A percentile compares a stretch with the other conserved stretches of the same genome.
Evolutionary conservation across 2,888 invertebrate genomes (phyloP).

Genomic region (Icerya purchasi): DNA sequence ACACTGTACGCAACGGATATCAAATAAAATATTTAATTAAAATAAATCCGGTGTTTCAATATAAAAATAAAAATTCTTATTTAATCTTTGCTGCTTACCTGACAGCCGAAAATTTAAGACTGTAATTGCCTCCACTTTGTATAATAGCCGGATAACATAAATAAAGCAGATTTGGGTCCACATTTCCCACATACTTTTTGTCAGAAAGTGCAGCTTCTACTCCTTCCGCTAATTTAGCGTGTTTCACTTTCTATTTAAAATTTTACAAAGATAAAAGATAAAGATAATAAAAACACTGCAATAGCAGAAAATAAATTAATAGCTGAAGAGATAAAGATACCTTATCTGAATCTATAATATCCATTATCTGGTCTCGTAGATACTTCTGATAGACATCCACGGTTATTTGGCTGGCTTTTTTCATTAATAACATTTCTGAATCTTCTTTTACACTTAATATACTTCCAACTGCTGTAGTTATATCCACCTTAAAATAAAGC

Average conservation of each 20-base stretch:
- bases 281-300: slow-evolving; percentile 2
- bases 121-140: slow-evolving; percentile 95
- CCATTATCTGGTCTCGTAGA: slow-evolving; percentile 92
- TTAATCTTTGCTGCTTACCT: too few species aligned
- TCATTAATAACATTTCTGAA: slow-evolving; percentile 64
- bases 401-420: slow-evolving; percentile 79
- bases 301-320: slow-evolving; percentile 1
- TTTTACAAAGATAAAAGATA: slow-evolving; percentile 6
- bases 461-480: slow-evolving; percentile 62
- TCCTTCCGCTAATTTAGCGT: slow-evolving; percentile 86
- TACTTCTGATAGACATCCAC: slow-evolving; percentile 91
- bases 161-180: slow-evolving; percentile 74
- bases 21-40: too few species aligned
- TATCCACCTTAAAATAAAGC: slow-evolving; percentile 39
- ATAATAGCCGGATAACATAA: slow-evolving; percentile 98
- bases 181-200: slow-evolving; percentile 81
- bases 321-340: too few species aligned
- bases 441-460: slow-evolving; percentile 91
- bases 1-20: too few species aligned
- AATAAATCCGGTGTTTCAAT: too few species aligned
- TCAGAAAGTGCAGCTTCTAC: slow-evolving; percentile 84
- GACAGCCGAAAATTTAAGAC: slow-evolving; percentile 81
- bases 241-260: slow-evolving; percentile 84
- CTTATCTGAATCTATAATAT: slow-evolving; percentile 93
- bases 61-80: too few species aligned